Conservation (phyloP, 1,140 invertebrate species). For the Bombus impatiens region DNA sequence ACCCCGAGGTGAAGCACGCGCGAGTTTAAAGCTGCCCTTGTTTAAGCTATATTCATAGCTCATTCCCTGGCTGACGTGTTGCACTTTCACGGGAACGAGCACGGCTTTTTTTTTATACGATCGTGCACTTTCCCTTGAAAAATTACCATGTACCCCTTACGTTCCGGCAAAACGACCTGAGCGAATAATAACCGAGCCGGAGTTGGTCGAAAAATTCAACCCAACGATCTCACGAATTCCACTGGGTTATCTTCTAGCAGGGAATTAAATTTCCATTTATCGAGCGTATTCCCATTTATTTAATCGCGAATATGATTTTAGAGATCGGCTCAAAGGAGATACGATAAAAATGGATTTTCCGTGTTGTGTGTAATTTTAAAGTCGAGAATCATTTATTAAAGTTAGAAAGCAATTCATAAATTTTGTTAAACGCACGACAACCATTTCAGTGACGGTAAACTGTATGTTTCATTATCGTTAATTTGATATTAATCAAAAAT, state of each 20-base stretch:
- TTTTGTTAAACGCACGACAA: not conserved
- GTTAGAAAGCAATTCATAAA: not conserved
- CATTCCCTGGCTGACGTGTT: slow-evolving; percentile 3
- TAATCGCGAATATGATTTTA: not conserved
- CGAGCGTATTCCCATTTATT: not conserved
- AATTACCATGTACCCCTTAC: not conserved
- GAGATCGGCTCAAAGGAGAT: not conserved
- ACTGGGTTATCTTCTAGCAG: not conserved
- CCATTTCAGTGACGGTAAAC: no score
- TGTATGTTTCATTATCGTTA: no score
- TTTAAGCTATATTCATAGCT: slow-evolving; percentile 43
- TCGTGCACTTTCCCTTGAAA: not conserved
- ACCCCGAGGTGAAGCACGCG: not conserved
- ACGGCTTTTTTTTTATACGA: not conserved
- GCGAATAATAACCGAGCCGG: not conserved
- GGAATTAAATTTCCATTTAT: slow-evolving; percentile 11
- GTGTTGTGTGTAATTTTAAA: not conserved
- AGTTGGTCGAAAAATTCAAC: not conserved
- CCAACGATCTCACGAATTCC: not conserved
- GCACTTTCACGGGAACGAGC: not conserved
- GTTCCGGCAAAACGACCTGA: no score
- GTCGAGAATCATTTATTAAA: not conserved
- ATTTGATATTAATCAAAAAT: not conserved
- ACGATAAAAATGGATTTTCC: slow-evolving; percentile 2
- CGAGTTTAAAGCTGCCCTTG: slow-evolving; percentile 29